Base-by-base conservation (phyloP, 2,888 invertebrate genomes). In the Drosophila falleni region DNA sequence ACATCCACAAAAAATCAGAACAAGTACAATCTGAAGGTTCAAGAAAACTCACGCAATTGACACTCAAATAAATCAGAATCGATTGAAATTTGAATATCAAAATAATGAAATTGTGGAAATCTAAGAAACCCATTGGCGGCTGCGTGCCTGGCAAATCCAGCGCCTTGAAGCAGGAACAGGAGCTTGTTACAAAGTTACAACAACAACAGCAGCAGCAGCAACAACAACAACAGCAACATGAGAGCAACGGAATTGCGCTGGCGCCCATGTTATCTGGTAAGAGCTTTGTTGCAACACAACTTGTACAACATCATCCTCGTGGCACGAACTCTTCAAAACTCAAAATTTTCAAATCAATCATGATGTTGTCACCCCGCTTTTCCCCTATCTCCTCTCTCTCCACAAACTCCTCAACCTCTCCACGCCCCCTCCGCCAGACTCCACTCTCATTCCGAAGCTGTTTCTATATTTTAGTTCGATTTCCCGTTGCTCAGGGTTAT, bases 21-120 rank as follows among this genome's bases (percentile, higher is more conserved):
- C 13, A 16, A 51, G 53, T 16, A 47, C 5, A 39, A 42, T 37
- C 31, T 23, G 29, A 51, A 64, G 16, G 44, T 42, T 19, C 13
- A 53, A n/a, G 31, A n/a, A 51, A 54, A 49, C 26, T 31, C 33
- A n/a, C 13, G 19, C 16, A 33, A 19, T 19, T 50, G 19, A 50
- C 50, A n/a, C 3, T 33, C 9, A 3, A 49, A 13, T 31, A 33
- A 16, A 13, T n/a, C 15, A 13, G 44, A 44, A 44, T 23, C 6
- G n/a, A 8, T 23, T 8, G 5, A 41, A 16, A 10, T 9, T n/a
- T 13, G 3, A 46, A 56, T 33, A 58, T 59, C 13, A 35, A 51
- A 61, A 61, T 75, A 93, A 93, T 93, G 93, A 93, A 93, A 86
- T 80, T 93, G 87, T 93, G 92, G 92, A 93, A 93, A 80, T 90